Base-by-base conservation (phyloP, 2,113 vertebrate genomes). In the Leucopternis melanops region DNA sequence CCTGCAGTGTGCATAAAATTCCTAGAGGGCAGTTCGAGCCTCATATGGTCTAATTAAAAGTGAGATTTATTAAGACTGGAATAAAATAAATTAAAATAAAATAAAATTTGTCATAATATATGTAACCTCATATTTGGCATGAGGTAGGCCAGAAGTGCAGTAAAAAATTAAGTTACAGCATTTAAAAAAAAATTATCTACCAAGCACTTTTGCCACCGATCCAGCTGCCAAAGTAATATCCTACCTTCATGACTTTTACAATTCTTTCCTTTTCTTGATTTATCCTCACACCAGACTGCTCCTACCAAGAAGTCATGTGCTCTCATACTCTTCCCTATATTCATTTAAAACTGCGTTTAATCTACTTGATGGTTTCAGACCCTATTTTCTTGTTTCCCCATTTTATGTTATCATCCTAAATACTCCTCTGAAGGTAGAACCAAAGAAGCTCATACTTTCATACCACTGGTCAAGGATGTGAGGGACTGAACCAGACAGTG, bases 151-250 rank as follows among this genome's bases (percentile, higher is more conserved):
- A 94, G 72, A 92, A 96, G 81, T 8, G 5, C 66, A 90, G 49
- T 85, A 92, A 94, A 95, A 96, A 91, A 92, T 90, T 87, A 95
- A 65, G 74, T 92, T 82, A 77, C 21, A 80, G 86, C 42, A 75
- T 38, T 94, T 92, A 66, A 92, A 96, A 94, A 81, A 94, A 91
- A 96, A 92, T 94, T 97, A 96, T 94, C 91, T 91, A 91, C 49
- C 62, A 49, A 87, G 81, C 55, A 94, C 84, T 95, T 92, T 55
- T 87, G 81, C 80, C 81, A 95, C 29, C 7, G 9, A 95, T 55
- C 6, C 1, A 10, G 54, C 55, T 83, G 91, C 81, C 78, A 78
- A 82, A 91, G 61, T 69, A 94, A 71, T 87, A 88, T 47, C 16
- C 34, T 32, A 47, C 34, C 84, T 74, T 85, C 38, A 27, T 1